Percentiles rank a stretch among this genome's conserved stretches.
Evolutionary conservation across 1,140 invertebrate genomes (phyloP).

Genomic region (Brachionus manjavacas): DNA sequence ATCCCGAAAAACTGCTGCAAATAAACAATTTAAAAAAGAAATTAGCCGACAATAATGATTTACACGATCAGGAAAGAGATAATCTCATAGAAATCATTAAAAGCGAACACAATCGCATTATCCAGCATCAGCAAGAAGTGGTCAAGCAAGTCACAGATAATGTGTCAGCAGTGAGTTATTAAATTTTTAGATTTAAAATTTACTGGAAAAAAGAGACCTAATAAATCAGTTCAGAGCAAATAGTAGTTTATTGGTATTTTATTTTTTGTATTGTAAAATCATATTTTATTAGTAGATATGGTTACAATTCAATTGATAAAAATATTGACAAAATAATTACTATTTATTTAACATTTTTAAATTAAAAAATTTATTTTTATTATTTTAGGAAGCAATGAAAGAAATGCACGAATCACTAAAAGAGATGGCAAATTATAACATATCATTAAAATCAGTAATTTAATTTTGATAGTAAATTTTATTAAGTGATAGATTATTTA

Average conservation of each 20-base stretch:
- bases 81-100: conserved; percentile 24
- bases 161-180: neutral
- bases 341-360: neutral
- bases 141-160: conserved; percentile 6
- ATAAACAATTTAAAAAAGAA: conserved; percentile 38
- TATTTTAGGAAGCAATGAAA: conserved; percentile 10
- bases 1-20: conserved; percentile 22
- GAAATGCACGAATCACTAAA: conserved; percentile 33
- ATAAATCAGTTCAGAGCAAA: neutral
- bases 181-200: neutral
- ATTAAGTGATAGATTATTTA: neutral
- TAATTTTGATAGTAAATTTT: neutral
- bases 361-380: neutral
- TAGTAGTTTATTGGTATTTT: neutral
- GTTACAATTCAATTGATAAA: neutral
- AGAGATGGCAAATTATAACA: conserved; percentile 34
- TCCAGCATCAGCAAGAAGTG: neutral
- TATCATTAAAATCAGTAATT: conserved; percentile 19
- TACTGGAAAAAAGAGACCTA: neutral
- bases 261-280: neutral
- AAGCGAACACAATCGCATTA: conserved; percentile 14
- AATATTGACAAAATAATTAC: neutral
- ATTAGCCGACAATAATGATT: neutral
- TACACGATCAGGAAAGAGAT: conserved; percentile 15
- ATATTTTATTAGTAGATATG: neutral